Conservation (phyloP, 2,888 invertebrate species). For the Spialia ferax region DNA sequence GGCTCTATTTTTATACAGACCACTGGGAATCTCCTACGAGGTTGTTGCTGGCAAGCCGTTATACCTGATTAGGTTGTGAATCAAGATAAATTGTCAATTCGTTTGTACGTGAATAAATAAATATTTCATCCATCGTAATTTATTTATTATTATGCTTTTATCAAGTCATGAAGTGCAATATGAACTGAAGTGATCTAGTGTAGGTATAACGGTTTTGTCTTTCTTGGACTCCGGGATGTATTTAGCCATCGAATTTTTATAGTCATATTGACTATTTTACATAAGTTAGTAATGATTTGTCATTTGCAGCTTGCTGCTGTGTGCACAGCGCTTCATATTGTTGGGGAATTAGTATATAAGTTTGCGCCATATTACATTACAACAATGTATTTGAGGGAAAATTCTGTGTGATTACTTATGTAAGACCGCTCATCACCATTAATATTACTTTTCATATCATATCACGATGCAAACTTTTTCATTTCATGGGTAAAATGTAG, state of each 20-base stretch:
- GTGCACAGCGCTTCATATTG: conserved; percentile 9
- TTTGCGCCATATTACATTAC: not conserved
- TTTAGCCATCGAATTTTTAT: conserved; percentile 28
- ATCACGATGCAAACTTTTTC: conserved; percentile 9
- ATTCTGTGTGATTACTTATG: not conserved
- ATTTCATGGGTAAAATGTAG: conserved; percentile 5
- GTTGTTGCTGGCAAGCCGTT: conserved; percentile 30
- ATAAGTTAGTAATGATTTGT: conserved; percentile 9
- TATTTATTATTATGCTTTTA: not conserved
- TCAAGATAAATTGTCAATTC: too few species aligned
- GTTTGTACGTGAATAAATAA: not conserved
- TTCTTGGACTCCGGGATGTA: conserved; percentile 32
- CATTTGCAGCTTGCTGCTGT: conserved; percentile 2
- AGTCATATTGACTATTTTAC: conserved; percentile 17
- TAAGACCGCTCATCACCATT: not conserved
- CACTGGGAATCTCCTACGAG: conserved; percentile 57
- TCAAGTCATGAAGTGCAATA: not conserved
- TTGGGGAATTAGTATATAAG: not conserved
- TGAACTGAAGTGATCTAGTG: not conserved
- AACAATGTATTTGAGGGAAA: not conserved
- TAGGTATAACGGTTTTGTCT: conserved; percentile 27
- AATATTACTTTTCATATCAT: not conserved
- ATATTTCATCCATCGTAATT: not conserved
- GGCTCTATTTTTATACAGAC: conserved; percentile 78
- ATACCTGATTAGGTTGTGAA: conserved; percentile 13